Percentiles rank a stretch among this genome's conserved stretches.
phyloP scores from a whole-genome alignment of 2,888 invertebrate genomes.

The Camponotus fellah region DNA sequence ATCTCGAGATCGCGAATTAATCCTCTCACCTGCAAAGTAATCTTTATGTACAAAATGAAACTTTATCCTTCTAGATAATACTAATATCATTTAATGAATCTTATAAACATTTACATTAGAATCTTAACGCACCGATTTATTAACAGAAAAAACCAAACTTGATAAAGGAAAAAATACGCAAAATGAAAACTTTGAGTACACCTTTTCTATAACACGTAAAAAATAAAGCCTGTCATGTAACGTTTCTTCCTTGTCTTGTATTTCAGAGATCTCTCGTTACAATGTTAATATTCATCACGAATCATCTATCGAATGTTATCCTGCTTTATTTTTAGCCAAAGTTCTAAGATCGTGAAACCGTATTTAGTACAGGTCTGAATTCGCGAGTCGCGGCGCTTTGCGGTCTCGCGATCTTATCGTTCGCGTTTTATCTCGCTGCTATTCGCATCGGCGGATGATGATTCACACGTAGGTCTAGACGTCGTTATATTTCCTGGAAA shows the following conservation, averaged over 20 bases:
- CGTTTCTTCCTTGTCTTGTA: neutral
- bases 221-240: neutral
- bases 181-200: neutral
- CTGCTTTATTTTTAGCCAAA: neutral
- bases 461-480: conserved; percentile 70
- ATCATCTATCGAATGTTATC: neutral
- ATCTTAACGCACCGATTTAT: neutral
- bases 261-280: neutral
- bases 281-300: neutral
- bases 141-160: neutral
- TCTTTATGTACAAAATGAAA: neutral
- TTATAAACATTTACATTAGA: neutral
- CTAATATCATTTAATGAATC: neutral
- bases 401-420: neutral
- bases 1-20: neutral
- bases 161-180: too few relatives aligned
- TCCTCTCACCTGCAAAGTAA: neutral
- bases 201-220: neutral
- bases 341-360: neutral
- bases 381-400: neutral
- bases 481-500: conserved; percentile 72
- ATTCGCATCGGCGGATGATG: conserved; percentile 57
- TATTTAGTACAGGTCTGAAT: neutral
- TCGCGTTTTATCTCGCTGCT: conserved; percentile 19
- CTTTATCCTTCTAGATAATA: neutral